A percentile compares a stretch with the other conserved stretches of the same genome.
phyloP scores from a whole-genome alignment of 1,140 invertebrate genomes.

The Drosophila nasuta region DNA sequence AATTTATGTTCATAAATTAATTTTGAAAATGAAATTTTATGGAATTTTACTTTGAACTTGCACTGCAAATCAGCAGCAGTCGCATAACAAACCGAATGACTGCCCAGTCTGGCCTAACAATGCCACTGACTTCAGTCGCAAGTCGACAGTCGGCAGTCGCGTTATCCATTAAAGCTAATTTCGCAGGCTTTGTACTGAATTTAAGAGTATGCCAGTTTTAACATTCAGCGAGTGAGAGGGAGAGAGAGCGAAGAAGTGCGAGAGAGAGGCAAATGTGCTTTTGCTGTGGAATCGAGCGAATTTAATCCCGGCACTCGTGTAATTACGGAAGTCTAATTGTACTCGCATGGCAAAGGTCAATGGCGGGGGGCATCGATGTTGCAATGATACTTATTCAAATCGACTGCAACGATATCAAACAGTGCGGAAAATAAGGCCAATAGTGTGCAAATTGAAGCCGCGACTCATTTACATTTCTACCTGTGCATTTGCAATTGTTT shows the following conservation, averaged over 20 bases:
- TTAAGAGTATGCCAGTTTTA: constrained; percentile 8
- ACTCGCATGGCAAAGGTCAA: constrained; percentile 42
- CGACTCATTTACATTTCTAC: not conserved
- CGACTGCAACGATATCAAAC: constrained; percentile 17
- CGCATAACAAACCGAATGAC: constrained; percentile 3
- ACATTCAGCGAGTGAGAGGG: not conserved
- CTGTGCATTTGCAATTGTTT: not conserved
- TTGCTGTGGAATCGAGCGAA: constrained; percentile 10
- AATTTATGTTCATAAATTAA: constrained; percentile 82
- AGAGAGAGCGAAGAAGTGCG: not conserved
- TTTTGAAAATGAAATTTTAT: constrained; percentile 80
- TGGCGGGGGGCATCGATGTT: constrained; percentile 26
- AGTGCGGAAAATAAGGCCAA: constrained; percentile 12
- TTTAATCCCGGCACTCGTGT: constrained; percentile 22
- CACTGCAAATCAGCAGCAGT: constrained; percentile 39
- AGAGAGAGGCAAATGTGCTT: constrained; percentile 3
- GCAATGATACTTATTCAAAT: constrained; percentile 31
- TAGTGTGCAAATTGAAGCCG: constrained; percentile 31
- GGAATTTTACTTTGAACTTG: constrained; percentile 79
- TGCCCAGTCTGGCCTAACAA: not conserved
- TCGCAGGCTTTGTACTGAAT: constrained; percentile 32
- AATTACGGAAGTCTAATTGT: constrained; percentile 50
- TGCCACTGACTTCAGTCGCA: constrained; percentile 27
- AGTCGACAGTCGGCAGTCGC: constrained; percentile 43
- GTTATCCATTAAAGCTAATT: constrained; percentile 68